These are phyloP conservation scores for Diarsia mendica DNA, from an alignment of 2,888 invertebrate species.

Conservation along the genomic window DNA sequence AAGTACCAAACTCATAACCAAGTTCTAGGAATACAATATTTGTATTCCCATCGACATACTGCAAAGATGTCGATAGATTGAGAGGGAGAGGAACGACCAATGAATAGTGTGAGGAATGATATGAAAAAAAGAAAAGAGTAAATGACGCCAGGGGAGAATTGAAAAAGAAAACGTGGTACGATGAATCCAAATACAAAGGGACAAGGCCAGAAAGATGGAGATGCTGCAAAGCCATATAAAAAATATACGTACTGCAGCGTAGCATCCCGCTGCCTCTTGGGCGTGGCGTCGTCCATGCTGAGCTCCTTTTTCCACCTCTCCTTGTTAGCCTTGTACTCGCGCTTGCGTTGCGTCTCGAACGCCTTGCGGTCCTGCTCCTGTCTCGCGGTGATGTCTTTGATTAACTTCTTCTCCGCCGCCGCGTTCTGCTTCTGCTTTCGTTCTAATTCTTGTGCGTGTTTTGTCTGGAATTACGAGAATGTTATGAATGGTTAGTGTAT, in stretches of 20 bases:
- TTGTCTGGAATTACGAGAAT: conserved; percentile 84
- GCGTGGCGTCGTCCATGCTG: conserved; percentile 97
- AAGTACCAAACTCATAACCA: background rate
- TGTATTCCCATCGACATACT: background rate
- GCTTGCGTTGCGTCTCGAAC: conserved; percentile 97
- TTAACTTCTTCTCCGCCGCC: conserved; percentile 97
- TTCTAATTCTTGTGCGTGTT: conserved; percentile 94
- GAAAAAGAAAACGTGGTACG: too few relatives aligned
- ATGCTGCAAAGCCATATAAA: too few relatives aligned
- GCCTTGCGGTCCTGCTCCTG: conserved; percentile 98
- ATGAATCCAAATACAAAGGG: too few relatives aligned
- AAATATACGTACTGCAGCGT: conserved; percentile 93
- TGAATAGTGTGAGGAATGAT: too few relatives aligned
- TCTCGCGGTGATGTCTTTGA: conserved; percentile 96
- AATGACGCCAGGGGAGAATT: too few relatives aligned
- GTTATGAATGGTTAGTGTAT: background rate
- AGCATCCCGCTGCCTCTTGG: conserved; percentile 97
- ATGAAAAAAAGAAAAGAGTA: too few relatives aligned
- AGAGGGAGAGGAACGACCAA: too few relatives aligned
- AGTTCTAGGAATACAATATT: background rate
- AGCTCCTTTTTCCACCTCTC: conserved; percentile 98
- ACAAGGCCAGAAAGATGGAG: too few relatives aligned
- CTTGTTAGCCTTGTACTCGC: conserved; percentile 98
- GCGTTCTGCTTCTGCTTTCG: conserved; percentile 96
- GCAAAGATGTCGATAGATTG: background rate